These are phyloP conservation scores for Drosophila algonquin DNA, from an alignment of 2,888 invertebrate species.

Conservation along the genomic window DNA sequence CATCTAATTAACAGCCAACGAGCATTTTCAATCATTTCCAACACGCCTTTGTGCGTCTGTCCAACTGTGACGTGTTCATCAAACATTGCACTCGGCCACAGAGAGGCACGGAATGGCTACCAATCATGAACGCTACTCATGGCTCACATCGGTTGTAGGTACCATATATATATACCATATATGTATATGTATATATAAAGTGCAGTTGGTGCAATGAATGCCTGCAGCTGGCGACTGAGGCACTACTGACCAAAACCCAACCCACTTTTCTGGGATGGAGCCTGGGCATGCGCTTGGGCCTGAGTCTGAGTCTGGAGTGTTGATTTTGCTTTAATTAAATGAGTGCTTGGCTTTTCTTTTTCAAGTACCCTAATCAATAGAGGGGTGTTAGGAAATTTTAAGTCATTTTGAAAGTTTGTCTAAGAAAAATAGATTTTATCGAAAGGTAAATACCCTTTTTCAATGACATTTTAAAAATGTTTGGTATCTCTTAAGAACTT, in stretches of 20 bases:
- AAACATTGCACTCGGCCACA: constrained; percentile 67
- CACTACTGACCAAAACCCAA: constrained; percentile 66
- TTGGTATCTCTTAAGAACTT: background rate
- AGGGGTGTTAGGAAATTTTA: background rate
- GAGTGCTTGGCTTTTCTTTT: constrained; percentile 44
- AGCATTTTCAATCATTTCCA: constrained; percentile 51
- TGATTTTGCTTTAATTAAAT: constrained; percentile 72
- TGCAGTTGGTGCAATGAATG: constrained; percentile 43
- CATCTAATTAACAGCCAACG: constrained; percentile 50
- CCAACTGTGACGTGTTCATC: constrained; percentile 74
- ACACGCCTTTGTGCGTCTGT: constrained; percentile 53
- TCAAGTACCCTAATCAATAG: constrained; percentile 20
- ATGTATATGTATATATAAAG: constrained; percentile 27
- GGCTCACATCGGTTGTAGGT: constrained; percentile 14
- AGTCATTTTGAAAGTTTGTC: background rate
- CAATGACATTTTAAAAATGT: background rate
- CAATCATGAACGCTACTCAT: constrained; percentile 41
- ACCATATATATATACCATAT: background rate
- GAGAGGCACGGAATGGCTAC: constrained; percentile 40
- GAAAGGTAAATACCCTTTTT: background rate
- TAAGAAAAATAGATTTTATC: background rate
- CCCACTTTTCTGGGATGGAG: constrained; percentile 51
- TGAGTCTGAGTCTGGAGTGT: constrained; percentile 44
- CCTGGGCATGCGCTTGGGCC: constrained; percentile 8
- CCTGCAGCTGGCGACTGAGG: constrained; percentile 47